Conservation (phyloP, 2,888 invertebrate genomes). For the Drosophila falleni region DNA sequence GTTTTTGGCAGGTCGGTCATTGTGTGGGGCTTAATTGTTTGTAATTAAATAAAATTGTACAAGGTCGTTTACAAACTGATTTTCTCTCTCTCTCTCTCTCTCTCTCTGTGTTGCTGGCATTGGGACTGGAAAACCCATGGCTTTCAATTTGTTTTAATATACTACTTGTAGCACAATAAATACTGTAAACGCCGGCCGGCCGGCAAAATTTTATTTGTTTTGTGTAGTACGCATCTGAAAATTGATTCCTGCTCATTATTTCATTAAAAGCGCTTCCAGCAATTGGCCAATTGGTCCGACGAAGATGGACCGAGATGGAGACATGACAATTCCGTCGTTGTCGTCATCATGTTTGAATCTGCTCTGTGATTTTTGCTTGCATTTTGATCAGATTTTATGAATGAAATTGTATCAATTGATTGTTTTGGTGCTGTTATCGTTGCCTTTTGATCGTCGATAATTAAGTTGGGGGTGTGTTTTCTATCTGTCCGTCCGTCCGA, state of each 20-base stretch:
- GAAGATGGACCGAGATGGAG: constrained; percentile 32
- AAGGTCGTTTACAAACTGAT: constrained; percentile 75
- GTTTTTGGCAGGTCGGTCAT: constrained; percentile 44
- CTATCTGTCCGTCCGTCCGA: constrained; percentile 8
- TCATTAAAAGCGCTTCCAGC: constrained; percentile 63
- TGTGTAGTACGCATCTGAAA: constrained; percentile 56
- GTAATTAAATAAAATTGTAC: constrained; percentile 82
- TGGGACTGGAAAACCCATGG: constrained; percentile 63
- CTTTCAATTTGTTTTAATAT: constrained; percentile 78
- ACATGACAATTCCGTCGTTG: constrained; percentile 21
- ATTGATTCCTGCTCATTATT: constrained; percentile 81
- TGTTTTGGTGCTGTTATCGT: constrained; percentile 78
- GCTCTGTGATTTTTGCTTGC: constrained; percentile 72
- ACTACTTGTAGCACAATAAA: constrained; percentile 40
- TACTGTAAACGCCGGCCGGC: constrained; percentile 70
- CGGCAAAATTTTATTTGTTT: constrained; percentile 67
- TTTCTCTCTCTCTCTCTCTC: not conserved
- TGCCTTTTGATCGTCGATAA: constrained; percentile 78
- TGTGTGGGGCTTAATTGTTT: constrained; percentile 72
- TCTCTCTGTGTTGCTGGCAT: constrained; percentile 25
- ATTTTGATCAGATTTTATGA: constrained; percentile 78
- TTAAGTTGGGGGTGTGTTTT: constrained; percentile 69
- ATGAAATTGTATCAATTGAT: constrained; percentile 81
- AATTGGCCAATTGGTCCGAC: constrained; percentile 25
- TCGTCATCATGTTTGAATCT: constrained; percentile 36